Conservation (phyloP, 2,888 invertebrate genomes). For the Leucoma salicis region DNA sequence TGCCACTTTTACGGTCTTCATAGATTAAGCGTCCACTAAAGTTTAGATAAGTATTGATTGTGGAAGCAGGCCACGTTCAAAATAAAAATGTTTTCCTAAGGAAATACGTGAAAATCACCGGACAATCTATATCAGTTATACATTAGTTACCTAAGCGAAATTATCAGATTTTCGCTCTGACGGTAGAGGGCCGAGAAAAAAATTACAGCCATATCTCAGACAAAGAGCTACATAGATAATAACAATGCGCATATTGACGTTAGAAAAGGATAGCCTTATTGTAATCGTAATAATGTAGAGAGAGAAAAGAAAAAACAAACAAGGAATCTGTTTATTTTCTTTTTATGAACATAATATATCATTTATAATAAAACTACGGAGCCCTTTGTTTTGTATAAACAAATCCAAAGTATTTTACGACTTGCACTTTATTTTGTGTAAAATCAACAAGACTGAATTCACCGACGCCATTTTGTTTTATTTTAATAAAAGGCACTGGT, state of each 20-base stretch:
- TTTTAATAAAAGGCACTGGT: background rate
- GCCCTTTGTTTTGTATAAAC: constrained; percentile 38
- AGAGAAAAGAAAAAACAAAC: constrained; percentile 26
- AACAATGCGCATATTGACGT: constrained; percentile 26
- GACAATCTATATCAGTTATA: constrained; percentile 23
- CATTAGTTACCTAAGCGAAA: constrained; percentile 14
- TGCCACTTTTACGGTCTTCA: too few species aligned
- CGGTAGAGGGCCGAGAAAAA: constrained; percentile 27
- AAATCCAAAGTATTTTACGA: constrained; percentile 38
- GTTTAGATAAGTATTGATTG: too few species aligned
- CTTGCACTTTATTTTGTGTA: constrained; percentile 14
- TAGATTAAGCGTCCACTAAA: too few species aligned
- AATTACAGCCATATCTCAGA: constrained; percentile 37
- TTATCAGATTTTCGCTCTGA: constrained; percentile 23
- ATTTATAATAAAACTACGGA: constrained; percentile 38
- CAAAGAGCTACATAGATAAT: constrained; percentile 33
- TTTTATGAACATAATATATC: constrained; percentile 48
- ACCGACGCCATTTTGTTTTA: constrained; percentile 13
- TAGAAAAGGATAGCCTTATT: constrained; percentile 14
- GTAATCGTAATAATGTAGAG: constrained; percentile 9
- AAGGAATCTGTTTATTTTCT: constrained; percentile 35
- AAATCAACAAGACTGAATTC: constrained; percentile 9
- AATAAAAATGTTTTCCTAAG: background rate
- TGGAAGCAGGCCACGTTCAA: too few species aligned
- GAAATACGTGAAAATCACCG: constrained; percentile 16